phyloP scores from a whole-genome alignment of 2,888 invertebrate genomes.

The Papilio demoleus region DNA sequence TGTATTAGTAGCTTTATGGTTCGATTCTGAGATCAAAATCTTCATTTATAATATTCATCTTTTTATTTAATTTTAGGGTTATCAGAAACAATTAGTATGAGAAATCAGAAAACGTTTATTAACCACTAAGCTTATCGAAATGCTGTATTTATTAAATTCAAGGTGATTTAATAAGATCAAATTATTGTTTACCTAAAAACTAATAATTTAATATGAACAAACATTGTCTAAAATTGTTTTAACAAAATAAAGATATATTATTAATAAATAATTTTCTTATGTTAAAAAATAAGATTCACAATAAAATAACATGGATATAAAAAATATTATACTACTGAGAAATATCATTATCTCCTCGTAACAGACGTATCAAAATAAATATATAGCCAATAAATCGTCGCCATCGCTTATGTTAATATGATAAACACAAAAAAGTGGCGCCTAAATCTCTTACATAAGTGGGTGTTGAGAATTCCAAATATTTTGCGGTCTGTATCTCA shows the following conservation, averaged over 20 bases:
- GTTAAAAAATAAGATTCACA: background rate
- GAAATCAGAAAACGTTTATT: too few species aligned
- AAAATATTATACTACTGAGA: slow-evolving; percentile 1
- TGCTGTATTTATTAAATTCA: background rate
- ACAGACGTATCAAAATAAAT: slow-evolving; percentile 26
- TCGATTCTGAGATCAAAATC: too few species aligned
- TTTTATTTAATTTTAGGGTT: too few species aligned
- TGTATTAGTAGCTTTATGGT: too few species aligned
- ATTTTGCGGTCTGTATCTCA: slow-evolving; percentile 18
- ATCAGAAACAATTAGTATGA: too few species aligned
- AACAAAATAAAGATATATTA: background rate
- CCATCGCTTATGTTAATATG: slow-evolving; percentile 54
- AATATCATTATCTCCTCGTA: slow-evolving; percentile 24
- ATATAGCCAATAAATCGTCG: slow-evolving; percentile 56
- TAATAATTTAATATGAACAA: background rate
- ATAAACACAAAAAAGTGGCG: slow-evolving; percentile 58
- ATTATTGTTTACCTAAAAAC: background rate
- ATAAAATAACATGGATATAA: background rate
- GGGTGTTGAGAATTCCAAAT: slow-evolving; percentile 23
- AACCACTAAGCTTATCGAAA: too few species aligned
- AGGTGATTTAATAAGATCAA: background rate
- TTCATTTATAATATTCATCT: too few species aligned
- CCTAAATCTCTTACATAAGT: slow-evolving; percentile 54
- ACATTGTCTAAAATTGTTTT: background rate
- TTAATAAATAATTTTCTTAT: background rate